Base-by-base conservation (phyloP, 2,113 vertebrate species). In the Acrocephalus arundinaceus region DNA sequence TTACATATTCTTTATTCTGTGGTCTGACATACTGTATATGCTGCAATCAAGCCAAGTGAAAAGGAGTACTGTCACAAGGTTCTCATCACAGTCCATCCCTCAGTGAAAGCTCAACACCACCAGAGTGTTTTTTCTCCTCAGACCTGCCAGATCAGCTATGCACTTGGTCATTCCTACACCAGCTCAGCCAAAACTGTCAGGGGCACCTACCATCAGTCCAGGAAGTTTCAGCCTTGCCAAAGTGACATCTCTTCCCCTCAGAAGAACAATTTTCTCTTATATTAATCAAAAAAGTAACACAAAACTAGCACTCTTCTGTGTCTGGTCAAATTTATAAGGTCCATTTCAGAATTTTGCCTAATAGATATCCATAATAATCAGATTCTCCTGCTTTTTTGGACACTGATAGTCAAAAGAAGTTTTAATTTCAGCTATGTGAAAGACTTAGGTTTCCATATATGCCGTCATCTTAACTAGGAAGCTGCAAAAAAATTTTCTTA, bases 101-200 rank as follows among this genome's bases (percentile, higher is more conserved):
- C 33, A 15, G 5, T 52, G 33, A n/a, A 72, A 68, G 18, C 15
- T 66, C n/a, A 70, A 2, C 20, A 31, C 1, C 25, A 54, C 13
- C 37, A 73, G 1, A 73, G 1, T 2, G 12, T 39, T 35, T 51
- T n/a, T 15, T 51, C 25, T 71, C 66, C 57, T 72, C 57, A 71
- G 28, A 63, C 6, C 21, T 81, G 21, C 21, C 39, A 65, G 35
- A 62, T 66, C 16, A 54, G 20, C 25, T 75, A 8, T n/a, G 19
- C 0, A 0, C 27, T 67, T 18, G 10, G 33, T 39, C 49, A 59
- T 17, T 75, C 6, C 35, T 43, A 63, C 2, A 43, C 15, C 19
- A 16, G 5, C 19, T 75, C 48, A 82, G 30, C 4, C 25, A 23
- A 54, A 93, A 49, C 4, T 23, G 6, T 23, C 62, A 51, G 25